Conservation (phyloP, 2,888 invertebrate genomes). For the Sceliomorpha sp. region DNA sequence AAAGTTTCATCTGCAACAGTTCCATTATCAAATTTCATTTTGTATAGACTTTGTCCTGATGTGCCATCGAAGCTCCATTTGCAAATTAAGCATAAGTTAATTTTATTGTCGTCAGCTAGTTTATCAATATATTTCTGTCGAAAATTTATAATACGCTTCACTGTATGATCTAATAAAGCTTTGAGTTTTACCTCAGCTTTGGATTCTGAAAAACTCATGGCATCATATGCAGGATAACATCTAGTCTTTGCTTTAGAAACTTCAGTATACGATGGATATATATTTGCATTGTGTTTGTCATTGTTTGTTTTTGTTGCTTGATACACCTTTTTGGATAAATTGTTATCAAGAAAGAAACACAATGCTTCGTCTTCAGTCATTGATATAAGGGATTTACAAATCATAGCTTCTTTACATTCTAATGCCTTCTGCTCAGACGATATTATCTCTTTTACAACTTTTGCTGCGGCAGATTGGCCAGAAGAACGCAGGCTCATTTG, state of each 20-base stretch:
- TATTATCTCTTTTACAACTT: constrained; percentile 5
- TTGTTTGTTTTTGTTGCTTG: neutral
- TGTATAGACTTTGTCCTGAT: constrained; percentile 6
- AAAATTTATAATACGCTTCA: neutral
- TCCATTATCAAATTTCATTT: constrained; percentile 11
- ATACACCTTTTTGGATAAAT: constrained; percentile 4
- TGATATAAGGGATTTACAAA: constrained; percentile 1
- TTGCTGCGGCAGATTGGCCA: neutral
- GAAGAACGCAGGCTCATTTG: constrained; percentile 9
- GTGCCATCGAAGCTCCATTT: constrained; percentile 5
- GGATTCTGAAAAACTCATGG: constrained; percentile 4
- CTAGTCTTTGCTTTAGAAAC: constrained; percentile 8
- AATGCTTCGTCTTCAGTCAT: constrained; percentile 2
- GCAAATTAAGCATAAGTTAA: constrained; percentile 1
- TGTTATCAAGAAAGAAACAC: constrained; percentile 4
- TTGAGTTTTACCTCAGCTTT: constrained; percentile 1
- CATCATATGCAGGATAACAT: constrained; percentile 2
- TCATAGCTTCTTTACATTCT: constrained; percentile 1
- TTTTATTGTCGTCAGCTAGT: constrained; percentile 3
- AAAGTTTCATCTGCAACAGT: constrained; percentile 12
- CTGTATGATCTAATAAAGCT: constrained; percentile 4
- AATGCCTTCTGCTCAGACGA: constrained; percentile 2
- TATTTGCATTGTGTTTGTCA: constrained; percentile 1
- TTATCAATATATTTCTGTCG: neutral
- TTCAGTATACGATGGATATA: constrained; percentile 1